These are phyloP conservation scores for Deilephila porcellus DNA, from an alignment of 2,888 invertebrate species.

Conservation along the genomic window DNA sequence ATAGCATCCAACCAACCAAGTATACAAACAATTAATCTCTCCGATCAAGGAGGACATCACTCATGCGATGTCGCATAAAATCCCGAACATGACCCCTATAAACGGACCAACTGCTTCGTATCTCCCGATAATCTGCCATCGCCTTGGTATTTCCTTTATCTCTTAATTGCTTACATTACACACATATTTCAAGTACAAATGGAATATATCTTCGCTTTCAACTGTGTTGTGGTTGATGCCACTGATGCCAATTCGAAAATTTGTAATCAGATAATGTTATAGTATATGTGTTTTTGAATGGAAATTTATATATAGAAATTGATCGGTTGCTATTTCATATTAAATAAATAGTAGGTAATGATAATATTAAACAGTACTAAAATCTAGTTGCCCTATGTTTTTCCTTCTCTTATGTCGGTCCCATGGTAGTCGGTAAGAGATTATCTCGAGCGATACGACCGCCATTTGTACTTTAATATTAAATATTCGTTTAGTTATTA, in stretches of 20 bases:
- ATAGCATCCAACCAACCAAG: not conserved
- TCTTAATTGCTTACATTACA: conserved; percentile 40
- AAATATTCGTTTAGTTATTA: too few relatives aligned
- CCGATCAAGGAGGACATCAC: conserved; percentile 34
- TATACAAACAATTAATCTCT: conserved; percentile 32
- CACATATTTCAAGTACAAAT: conserved; percentile 27
- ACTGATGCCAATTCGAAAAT: not conserved
- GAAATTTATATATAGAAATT: too few relatives aligned
- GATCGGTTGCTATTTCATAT: too few relatives aligned
- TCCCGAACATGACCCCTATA: conserved; percentile 33
- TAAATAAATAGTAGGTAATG: not conserved
- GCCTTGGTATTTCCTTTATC: conserved; percentile 45
- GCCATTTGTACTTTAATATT: too few relatives aligned
- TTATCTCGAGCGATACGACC: too few relatives aligned
- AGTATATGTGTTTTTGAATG: too few relatives aligned
- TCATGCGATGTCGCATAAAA: conserved; percentile 38
- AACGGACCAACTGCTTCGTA: conserved; percentile 5
- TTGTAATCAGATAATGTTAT: not conserved
- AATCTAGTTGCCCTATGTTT: too few relatives aligned
- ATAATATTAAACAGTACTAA: not conserved
- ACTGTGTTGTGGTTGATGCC: not conserved
- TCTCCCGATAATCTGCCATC: conserved; percentile 44
- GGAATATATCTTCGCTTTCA: conserved; percentile 18
- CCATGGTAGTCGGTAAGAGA: too few relatives aligned
- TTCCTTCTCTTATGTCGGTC: too few relatives aligned